phyloP scores from a whole-genome alignment of 1,140 invertebrate species.

The Drosophila neocordata region DNA sequence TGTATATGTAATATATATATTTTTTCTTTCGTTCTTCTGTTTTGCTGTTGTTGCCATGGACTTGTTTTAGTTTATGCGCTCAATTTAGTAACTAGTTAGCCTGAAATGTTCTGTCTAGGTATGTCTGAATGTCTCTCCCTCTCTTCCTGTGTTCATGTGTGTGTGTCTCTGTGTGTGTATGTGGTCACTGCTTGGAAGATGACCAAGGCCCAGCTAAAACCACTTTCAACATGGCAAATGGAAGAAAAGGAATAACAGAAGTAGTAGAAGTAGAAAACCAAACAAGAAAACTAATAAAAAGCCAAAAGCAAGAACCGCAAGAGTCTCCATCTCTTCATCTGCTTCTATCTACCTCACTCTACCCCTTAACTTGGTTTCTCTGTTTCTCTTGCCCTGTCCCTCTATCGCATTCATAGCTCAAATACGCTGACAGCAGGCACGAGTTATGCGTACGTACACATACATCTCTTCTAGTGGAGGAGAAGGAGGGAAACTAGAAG shows the following conservation, averaged over 20 bases:
- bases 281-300: slow-evolving; percentile 79
- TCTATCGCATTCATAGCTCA: slow-evolving; percentile 61
- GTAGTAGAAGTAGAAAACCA: slow-evolving; percentile 29
- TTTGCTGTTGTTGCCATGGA: slow-evolving; percentile 25
- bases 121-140: no score
- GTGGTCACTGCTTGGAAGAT: slow-evolving; percentile 30
- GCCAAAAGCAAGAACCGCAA: slow-evolving; percentile 74
- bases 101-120: slow-evolving; percentile 49
- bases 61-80: slow-evolving; percentile 79
- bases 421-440: slow-evolving; percentile 79
- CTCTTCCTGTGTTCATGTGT: not conserved
- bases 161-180: not conserved
- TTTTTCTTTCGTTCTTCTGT: slow-evolving; percentile 11
- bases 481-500: not conserved
- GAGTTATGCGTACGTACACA: slow-evolving; percentile 73
- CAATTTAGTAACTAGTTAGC: slow-evolving; percentile 80
- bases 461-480: slow-evolving; percentile 32
- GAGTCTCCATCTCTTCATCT: slow-evolving; percentile 24
- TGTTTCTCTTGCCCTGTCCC: not conserved
- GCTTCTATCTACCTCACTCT: not conserved
- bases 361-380: not conserved
- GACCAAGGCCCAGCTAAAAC: slow-evolving; percentile 39
- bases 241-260: not conserved
- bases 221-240: slow-evolving; percentile 47
- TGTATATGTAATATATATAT: slow-evolving; percentile 53